Conservation (phyloP, 2,113 vertebrate species). For the Spilogale gracilis region DNA sequence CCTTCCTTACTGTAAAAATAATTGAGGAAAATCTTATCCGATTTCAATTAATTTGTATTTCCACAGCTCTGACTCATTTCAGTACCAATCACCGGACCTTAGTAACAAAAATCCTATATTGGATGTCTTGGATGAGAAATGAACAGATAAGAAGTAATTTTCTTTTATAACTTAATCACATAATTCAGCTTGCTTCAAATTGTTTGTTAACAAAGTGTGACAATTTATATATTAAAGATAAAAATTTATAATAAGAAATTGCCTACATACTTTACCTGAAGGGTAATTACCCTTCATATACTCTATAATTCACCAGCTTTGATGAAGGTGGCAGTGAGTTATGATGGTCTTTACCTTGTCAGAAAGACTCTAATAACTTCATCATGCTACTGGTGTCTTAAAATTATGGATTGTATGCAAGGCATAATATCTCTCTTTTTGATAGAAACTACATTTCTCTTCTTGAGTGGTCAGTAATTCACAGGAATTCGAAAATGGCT, state of each 20-base stretch:
- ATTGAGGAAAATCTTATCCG: neutral
- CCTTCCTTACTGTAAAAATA: conserved; percentile 1
- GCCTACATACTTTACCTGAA: conserved; percentile 65
- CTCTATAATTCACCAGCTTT: conserved; percentile 48
- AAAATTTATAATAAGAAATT: conserved; percentile 62
- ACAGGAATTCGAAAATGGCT: neutral
- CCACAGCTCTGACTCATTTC: neutral
- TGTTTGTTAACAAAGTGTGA: conserved; percentile 73
- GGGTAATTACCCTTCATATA: conserved; percentile 65
- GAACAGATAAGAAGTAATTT: conserved; percentile 55
- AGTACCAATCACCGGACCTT: neutral
- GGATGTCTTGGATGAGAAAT: conserved; percentile 23
- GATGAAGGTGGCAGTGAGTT: conserved; percentile 72
- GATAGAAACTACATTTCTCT: conserved; percentile 61
- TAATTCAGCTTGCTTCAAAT: conserved; percentile 63
- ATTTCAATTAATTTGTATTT: conserved; percentile 12
- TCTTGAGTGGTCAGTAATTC: conserved; percentile 23
- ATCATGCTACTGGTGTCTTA: conserved; percentile 53
- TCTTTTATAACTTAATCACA: conserved; percentile 61
- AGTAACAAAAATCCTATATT: neutral
- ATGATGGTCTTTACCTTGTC: conserved; percentile 58
- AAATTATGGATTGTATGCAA: conserved; percentile 62
- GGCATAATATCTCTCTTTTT: conserved; percentile 46
- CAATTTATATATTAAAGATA: conserved; percentile 72
- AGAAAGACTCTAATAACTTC: conserved; percentile 56